These are phyloP conservation scores for Hyperoplus immaculatus DNA, from an alignment of 2,797 vertebrate species.

Conservation along the genomic window DNA sequence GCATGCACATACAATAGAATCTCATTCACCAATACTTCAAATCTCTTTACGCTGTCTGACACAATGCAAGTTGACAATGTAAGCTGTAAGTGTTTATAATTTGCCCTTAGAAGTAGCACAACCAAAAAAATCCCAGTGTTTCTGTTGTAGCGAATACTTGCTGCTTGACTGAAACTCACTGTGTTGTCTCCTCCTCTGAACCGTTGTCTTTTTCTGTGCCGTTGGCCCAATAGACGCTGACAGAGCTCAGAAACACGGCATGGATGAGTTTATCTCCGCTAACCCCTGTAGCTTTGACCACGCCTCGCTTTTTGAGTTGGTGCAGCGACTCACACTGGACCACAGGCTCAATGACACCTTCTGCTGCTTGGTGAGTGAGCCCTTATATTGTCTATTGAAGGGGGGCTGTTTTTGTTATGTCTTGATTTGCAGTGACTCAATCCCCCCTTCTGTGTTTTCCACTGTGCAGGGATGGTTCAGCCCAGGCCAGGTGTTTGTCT, in stretches of 20 bases:
- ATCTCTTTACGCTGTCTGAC: constrained; percentile 85
- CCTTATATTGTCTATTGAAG: not conserved
- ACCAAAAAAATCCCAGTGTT: constrained; percentile 66
- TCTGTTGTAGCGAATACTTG: constrained; percentile 67
- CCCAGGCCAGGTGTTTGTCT: constrained; percentile 98
- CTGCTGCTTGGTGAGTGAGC: constrained; percentile 95
- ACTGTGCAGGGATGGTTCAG: constrained; percentile 96
- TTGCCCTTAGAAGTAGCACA: constrained; percentile 84
- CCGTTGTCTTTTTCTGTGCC: constrained; percentile 90
- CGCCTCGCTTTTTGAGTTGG: constrained; percentile 98
- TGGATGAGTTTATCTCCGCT: constrained; percentile 99
- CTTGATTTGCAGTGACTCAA: not conserved
- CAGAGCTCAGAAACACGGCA: constrained; percentile 99
- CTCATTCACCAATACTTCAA: constrained; percentile 68
- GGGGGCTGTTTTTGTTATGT: not conserved
- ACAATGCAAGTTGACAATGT: constrained; percentile 99
- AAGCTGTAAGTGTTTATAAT: constrained; percentile 91
- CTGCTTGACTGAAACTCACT: constrained; percentile 69
- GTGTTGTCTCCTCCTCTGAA: constrained; percentile 90
- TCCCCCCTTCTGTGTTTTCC: constrained; percentile 37
- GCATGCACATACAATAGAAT: constrained; percentile 81
- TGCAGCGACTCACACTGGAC: constrained; percentile 98
- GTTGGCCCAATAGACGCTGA: constrained; percentile 97
- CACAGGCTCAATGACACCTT: constrained; percentile 99
- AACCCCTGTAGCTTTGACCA: constrained; percentile 99